Evolutionary conservation across 2,888 invertebrate genomes (phyloP), one percentile per base, ranked within the genome.

Genomic region (Idaea dimidiata): DNA sequence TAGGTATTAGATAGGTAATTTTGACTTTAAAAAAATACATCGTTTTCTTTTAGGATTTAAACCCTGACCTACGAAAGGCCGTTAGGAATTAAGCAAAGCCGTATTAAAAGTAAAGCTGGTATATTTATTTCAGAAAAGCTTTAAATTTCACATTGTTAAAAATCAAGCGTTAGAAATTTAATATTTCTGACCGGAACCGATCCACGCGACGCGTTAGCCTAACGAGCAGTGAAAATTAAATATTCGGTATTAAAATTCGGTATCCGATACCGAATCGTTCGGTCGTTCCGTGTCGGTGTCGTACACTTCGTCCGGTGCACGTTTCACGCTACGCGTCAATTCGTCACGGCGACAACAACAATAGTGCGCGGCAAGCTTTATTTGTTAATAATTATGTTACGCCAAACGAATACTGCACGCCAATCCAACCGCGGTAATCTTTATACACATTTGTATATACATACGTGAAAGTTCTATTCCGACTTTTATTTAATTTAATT

Each of bases 381-480:
- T 90, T 89, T 88, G 88, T 88, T 83, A 84, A 81, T 85, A 87
- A 88, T 43, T 86, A 81, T 82, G 87, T 83, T 82, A 87, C 84
- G 87, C 82, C 80, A 79, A 82, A 84, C 81, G 80, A 82, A 84
- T 81, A 80, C 83, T 86, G 83, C 82, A 87, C 85, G 87, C 82
- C 81, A 84, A 86, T 86, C 78, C 82, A 76, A 75, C 77, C 77
- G 73, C 76, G 70, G 68, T 83, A 82, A 86, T 82, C 74, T 68
- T 68, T 63, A 67, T 66, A 64, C 67, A 69, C 69, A 72, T 71
- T 62, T 67, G 24, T 24, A 43, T 43, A 14, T 43, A 43, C 14
- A 14, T 43, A 43, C 14, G 14, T 43, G 43, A 43, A 43, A 43
- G 43, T 43, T 7, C 7, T 32, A 32, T 32, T 14, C 24, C 24